These are phyloP conservation scores for Melanerpes aurifrons DNA, from an alignment of 2,113 vertebrate species.

Conservation along the genomic window DNA sequence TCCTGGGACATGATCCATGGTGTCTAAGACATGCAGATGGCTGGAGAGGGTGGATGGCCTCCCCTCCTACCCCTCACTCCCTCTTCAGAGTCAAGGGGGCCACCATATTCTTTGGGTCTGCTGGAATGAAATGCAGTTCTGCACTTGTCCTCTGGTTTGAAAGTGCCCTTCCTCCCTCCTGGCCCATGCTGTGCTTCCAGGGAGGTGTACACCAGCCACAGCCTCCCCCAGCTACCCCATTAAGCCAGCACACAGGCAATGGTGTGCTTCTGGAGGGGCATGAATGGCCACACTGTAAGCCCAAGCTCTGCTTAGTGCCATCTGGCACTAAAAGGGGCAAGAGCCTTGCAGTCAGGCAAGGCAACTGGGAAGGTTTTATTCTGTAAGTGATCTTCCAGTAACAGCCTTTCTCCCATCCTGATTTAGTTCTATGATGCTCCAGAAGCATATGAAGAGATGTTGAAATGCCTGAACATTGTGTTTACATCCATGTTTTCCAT, in stretches of 20 bases:
- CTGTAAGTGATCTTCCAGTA: neutral
- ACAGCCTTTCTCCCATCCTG: neutral
- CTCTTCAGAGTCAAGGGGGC: neutral
- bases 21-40: neutral
- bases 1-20: neutral
- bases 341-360: neutral
- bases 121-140: neutral
- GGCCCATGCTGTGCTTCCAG: neutral
- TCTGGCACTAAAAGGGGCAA: neutral
- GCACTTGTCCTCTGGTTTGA: neutral
- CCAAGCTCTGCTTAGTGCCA: neutral
- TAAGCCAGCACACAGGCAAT: neutral
- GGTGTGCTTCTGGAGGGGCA: neutral
- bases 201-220: neutral
- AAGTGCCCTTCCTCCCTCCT: neutral
- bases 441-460: constrained; percentile 89
- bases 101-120: neutral
- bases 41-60: neutral
- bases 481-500: constrained; percentile 96
- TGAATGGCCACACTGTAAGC: neutral
- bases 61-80: neutral
- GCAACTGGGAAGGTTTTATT: neutral
- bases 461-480: constrained; percentile 94
- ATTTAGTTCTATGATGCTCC: constrained; percentile 91
- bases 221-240: neutral